Conservation (phyloP, 2,113 vertebrate species). For the Neodon shergylaensis region DNA sequence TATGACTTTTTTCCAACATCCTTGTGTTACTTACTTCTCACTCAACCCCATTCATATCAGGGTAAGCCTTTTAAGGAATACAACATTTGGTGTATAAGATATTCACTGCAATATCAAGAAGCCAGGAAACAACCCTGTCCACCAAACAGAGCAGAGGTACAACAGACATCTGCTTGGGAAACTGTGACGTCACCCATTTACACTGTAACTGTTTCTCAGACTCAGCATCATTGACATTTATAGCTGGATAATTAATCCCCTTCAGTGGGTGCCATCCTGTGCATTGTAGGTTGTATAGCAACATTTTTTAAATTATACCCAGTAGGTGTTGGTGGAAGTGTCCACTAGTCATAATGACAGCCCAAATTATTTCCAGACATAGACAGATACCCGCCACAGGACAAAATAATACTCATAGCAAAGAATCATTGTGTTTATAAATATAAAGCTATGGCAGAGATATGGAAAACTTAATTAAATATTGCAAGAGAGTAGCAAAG, state of each 20-base stretch:
- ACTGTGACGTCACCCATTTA: not conserved
- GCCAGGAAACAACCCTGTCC: not conserved
- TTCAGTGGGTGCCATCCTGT: too few species aligned
- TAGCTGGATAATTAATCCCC: not conserved
- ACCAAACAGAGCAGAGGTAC: not conserved
- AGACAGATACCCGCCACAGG: not conserved
- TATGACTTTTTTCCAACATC: not conserved
- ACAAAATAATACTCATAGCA: not conserved
- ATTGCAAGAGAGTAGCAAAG: not conserved
- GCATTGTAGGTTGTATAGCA: not conserved
- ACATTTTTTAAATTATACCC: not conserved
- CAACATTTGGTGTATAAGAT: not conserved
- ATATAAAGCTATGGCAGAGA: not conserved
- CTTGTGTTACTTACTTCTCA: not conserved
- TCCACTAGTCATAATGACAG: not conserved
- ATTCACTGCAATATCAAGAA: not conserved
- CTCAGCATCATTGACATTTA: not conserved
- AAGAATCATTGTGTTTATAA: constrained; percentile 3
- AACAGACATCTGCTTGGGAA: not conserved
- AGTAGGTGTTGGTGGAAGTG: not conserved
- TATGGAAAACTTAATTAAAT: constrained; percentile 33
- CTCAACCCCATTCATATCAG: not conserved
- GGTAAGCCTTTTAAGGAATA: not conserved
- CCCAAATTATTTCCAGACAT: not conserved
- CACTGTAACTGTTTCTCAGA: not conserved